phyloP scores from a whole-genome alignment of 2,888 invertebrate species.

The Polyommatus iphigenia region DNA sequence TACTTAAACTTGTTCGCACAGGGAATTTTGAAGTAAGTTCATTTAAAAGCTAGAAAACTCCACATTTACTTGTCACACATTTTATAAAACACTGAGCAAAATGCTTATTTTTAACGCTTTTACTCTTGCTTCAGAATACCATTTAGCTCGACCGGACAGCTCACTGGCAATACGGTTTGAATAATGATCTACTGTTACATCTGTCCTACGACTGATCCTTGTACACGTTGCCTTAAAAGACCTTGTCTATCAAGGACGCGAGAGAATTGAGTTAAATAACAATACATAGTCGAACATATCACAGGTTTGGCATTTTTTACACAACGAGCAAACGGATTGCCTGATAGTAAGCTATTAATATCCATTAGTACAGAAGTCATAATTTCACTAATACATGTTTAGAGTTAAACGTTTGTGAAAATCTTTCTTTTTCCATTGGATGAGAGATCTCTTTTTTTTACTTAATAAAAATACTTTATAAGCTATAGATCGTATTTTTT shows the following conservation, averaged over 20 bases:
- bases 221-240: neutral
- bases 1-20: neutral
- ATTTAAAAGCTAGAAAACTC: neutral
- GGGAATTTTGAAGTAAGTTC: neutral
- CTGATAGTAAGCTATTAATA: neutral
- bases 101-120: neutral
- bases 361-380: too few species aligned
- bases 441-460: too few species aligned
- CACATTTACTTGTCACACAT: neutral
- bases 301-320: neutral
- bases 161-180: neutral
- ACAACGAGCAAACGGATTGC: neutral
- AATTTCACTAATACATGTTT: too few species aligned
- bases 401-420: too few species aligned
- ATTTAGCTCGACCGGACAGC: neutral
- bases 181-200: neutral
- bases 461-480: too few species aligned
- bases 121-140: neutral
- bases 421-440: too few species aligned
- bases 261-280: conserved; percentile 2
- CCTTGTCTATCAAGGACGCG: conserved; percentile 24
- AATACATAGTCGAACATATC: neutral
- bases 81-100: neutral
- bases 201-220: neutral
- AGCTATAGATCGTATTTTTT: neutral